Base-by-base conservation (phyloP, 1,140 invertebrate species). In the Samia ricini region DNA sequence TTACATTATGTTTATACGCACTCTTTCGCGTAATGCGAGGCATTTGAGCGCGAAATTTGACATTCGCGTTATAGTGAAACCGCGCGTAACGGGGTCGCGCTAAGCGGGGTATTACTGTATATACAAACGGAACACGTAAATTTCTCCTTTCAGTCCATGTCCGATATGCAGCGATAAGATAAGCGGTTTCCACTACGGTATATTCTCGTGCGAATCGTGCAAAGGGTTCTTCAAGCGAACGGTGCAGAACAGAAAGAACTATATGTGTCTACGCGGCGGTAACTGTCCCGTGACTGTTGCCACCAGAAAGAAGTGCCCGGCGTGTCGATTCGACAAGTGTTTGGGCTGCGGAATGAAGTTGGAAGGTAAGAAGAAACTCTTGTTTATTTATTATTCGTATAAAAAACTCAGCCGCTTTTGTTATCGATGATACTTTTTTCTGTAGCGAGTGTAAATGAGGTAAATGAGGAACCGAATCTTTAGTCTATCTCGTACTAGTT, bases 141-240 rank as follows among this genome's bases (percentile, higher is more conserved):
- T 42, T 42, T 26, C 26, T 92, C n/a, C 92, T 59, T 93, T 91
- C 81, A 98, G 97, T 72, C 97, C 97, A 0, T 99, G 97, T 89
- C 97, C 97, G 7, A 98, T 99, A 60, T 99, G 97, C 81, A 97
- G 97, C 0, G 97, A 99, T 85, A 97, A 98, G 85, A 98, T 98
- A 71, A 97, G 96, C 68, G 97, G 97, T 10, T 98, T 98, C 87
- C 97, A 98, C 85, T 98, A 98, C 79, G 97, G 97, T 10, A 99
- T 99, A 72, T 99, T 98, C 88, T 98, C 97, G 10, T 99, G 98
- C 91, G 98, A 99, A 83, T 98, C 96, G 10, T 99, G 96, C 85
- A 99, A 99, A 92, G 98, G 98, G 3, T 99, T 99, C 89, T 99
- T 99, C 91, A 99, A 99, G 88, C 93, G 98, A 66, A 99, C 98